phyloP scores from a whole-genome alignment of 1,140 invertebrate species.

The Lasioglossum baleicum region DNA sequence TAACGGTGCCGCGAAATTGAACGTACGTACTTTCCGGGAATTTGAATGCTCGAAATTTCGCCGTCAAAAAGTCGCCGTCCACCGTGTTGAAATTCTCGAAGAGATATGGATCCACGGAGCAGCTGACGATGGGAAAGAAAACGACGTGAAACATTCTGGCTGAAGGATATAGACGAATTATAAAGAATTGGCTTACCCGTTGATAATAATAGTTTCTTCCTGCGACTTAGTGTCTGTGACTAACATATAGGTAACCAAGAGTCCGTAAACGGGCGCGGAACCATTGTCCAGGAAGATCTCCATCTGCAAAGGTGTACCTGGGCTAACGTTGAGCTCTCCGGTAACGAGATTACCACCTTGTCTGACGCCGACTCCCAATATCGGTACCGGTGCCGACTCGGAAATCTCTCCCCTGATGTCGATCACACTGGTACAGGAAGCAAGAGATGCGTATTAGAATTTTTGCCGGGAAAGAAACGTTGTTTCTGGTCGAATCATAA shows the following conservation, averaged over 20 bases:
- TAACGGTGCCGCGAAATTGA: conserved; percentile 94
- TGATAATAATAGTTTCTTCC: conserved; percentile 94
- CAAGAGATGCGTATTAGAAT: no score
- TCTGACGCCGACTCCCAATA: conserved; percentile 89
- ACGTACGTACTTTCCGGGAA: conserved; percentile 96
- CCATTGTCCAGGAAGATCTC: conserved; percentile 91
- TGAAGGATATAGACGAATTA: no score
- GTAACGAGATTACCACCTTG: conserved; percentile 91
- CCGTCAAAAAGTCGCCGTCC: conserved; percentile 90
- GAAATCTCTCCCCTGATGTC: conserved; percentile 64
- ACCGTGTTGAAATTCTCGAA: conserved; percentile 95
- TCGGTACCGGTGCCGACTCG: conserved; percentile 88
- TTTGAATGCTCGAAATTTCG: conserved; percentile 95
- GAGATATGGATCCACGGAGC: conserved; percentile 94
- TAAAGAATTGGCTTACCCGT: conserved; percentile 84
- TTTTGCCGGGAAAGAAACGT: no score
- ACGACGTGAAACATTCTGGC: no score
- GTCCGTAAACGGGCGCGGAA: conserved; percentile 91
- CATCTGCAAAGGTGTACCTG: conserved; percentile 94
- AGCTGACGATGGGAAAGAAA: conserved; percentile 85
- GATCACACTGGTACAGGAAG: conserved; percentile 53
- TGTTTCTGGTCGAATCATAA: no score
- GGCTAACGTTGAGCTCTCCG: conserved; percentile 92
- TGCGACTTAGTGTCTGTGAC: conserved; percentile 92
- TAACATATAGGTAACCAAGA: conserved; percentile 92